Base-by-base conservation (phyloP, 2,113 vertebrate genomes). In the Xenopus borealis region DNA sequence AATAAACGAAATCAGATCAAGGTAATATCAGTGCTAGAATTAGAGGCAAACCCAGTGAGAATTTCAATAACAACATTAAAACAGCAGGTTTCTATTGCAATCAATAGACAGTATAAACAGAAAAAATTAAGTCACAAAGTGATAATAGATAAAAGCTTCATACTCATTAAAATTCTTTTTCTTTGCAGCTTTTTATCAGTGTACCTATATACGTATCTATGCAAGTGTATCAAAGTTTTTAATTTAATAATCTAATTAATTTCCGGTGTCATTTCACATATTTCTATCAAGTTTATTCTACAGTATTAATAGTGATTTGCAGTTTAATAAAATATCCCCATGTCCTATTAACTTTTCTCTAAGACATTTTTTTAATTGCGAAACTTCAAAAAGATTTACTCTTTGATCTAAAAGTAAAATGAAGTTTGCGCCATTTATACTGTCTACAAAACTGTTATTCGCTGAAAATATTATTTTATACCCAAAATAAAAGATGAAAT, bases 161-260 rank as follows among this genome's bases (percentile, higher is more conserved):
- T 80, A 85, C 93, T 96, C 92, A 94, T 96, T 96, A 94, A 93
- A 95, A 95, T 95, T 95, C 94, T 91, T 93, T 95, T 95, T 95
- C 92, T 93, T 93, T 92, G 91, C 93, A 92, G 89, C 91, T 93
- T 92, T 94, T 94, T 91, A 95, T 94, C 93, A 95, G 90, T 94
- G 92, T 90, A 95, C 95, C 94, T 94, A 91, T 94, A 94, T 94
- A n/a, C n/a, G n/a, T n/a, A 92, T 95, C 91, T 92, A 85, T 92
- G 90, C 85, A 85, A 90, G 83, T 81, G 84, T 93, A 95, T 96
- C 93, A 95, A 95, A 96, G 92, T 90, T 85, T 88, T 83, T 88
- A 86, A 92, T 93, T 93, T 94, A 90, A 93, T 92, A 88, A 91
- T 91, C 89, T 91, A 91, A 92, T 93, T 93, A 92, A 93, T 91